Conservation (phyloP, 2,113 vertebrate species). For the Rhodinocichla rosea region DNA sequence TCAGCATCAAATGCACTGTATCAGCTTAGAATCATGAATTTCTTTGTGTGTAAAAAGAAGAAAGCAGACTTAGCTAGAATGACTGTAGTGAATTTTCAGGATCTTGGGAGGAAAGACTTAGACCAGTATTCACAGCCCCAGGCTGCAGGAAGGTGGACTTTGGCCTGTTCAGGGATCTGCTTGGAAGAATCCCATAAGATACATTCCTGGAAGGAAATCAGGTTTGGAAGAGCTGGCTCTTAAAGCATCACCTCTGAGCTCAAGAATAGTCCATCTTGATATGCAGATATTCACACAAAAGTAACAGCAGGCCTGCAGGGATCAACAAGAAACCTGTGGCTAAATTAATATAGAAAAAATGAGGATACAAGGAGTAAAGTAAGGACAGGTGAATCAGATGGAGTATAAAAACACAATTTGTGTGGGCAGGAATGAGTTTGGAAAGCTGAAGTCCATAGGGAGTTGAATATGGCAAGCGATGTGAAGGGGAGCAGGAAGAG, state of each 20-base stretch:
- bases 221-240: background rate
- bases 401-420: background rate
- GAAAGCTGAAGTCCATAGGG: background rate
- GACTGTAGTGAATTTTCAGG: background rate
- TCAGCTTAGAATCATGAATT: background rate
- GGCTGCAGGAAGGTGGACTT: background rate
- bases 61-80: background rate
- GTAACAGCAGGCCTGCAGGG: background rate
- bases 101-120: background rate
- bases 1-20: background rate
- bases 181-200: background rate
- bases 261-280: background rate
- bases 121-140: background rate
- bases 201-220: background rate
- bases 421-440: background rate
- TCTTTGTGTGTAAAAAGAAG: background rate
- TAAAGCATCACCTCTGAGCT: background rate
- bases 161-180: background rate
- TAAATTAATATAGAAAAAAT: background rate
- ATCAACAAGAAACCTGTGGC: background rate
- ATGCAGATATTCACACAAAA: background rate
- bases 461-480: background rate
- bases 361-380: background rate
- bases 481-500: background rate
- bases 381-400: background rate